phyloP scores from a whole-genome alignment of 2,113 vertebrate genomes.

The Echinops telfairi region DNA sequence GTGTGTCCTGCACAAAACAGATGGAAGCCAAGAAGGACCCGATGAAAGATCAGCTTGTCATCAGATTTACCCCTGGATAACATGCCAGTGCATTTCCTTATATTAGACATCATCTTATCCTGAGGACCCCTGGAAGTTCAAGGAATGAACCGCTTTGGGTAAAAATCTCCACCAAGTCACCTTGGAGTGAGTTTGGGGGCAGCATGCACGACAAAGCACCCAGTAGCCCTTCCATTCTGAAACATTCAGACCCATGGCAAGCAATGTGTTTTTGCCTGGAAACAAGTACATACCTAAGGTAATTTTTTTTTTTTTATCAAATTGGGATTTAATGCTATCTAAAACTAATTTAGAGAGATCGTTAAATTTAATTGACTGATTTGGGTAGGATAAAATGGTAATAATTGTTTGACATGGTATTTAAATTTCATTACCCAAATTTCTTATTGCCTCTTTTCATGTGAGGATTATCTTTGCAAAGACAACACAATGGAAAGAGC shows the following conservation, averaged over 20 bases:
- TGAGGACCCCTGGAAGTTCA: slow-evolving; percentile 17
- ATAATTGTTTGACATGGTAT: slow-evolving; percentile 71
- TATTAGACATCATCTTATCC: background rate
- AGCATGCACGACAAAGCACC: background rate
- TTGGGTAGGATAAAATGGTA: slow-evolving; percentile 74
- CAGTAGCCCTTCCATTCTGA: background rate
- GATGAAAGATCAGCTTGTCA: background rate
- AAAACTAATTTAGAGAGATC: slow-evolving; percentile 77
- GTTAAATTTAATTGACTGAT: slow-evolving; percentile 75
- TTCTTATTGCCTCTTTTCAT: slow-evolving; percentile 65
- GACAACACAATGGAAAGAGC: slow-evolving; percentile 34
- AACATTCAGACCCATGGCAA: slow-evolving; percentile 37
- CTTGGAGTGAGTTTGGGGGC: background rate
- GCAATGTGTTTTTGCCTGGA: slow-evolving; percentile 48
- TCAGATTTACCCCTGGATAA: background rate
- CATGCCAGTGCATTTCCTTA: background rate
- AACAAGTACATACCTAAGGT: slow-evolving; percentile 76
- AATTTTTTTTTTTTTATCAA: slow-evolving; percentile 71
- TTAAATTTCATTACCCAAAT: slow-evolving; percentile 77
- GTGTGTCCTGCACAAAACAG: background rate
- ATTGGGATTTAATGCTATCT: slow-evolving; percentile 82
- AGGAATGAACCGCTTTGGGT: slow-evolving; percentile 21
- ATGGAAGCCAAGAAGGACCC: background rate
- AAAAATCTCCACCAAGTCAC: background rate
- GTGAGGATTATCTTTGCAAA: slow-evolving; percentile 71